These are phyloP conservation scores for Alauda arvensis DNA, from an alignment of 2,797 vertebrate species.

Conservation along the genomic window DNA sequence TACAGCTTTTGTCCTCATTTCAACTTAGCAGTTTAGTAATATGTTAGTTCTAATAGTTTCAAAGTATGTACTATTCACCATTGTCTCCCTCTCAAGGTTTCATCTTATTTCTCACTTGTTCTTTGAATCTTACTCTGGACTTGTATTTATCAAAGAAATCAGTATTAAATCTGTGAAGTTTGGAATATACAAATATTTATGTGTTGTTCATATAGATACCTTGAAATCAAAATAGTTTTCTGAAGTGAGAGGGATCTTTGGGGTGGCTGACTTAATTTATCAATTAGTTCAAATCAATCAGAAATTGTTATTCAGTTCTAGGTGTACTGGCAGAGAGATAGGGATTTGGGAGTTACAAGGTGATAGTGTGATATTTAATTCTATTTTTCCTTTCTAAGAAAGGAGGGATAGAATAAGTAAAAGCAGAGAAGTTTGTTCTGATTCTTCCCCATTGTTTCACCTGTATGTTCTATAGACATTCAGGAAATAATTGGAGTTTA, in stretches of 20 bases:
- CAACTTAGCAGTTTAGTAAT: neutral
- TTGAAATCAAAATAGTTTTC: neutral
- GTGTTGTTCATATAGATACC: neutral
- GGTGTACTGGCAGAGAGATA: neutral
- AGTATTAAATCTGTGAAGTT: neutral
- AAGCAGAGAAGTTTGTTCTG: neutral
- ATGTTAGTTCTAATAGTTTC: neutral
- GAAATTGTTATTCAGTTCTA: neutral
- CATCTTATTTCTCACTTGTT: neutral
- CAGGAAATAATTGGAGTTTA: neutral
- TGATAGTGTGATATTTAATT: neutral
- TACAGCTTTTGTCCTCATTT: neutral
- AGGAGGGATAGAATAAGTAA: neutral
- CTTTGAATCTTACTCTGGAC: neutral
- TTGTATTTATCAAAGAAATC: neutral
- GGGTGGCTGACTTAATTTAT: neutral
- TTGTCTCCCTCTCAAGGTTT: neutral
- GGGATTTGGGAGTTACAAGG: neutral
- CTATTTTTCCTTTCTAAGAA: neutral
- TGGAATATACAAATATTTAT: neutral
- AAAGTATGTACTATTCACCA: neutral
- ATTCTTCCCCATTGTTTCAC: neutral
- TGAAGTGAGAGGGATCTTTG: neutral
- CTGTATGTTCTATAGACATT: neutral
- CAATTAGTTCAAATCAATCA: neutral